Conservation (phyloP, 1,140 invertebrate genomes). For the Acromyrmex heyeri region DNA sequence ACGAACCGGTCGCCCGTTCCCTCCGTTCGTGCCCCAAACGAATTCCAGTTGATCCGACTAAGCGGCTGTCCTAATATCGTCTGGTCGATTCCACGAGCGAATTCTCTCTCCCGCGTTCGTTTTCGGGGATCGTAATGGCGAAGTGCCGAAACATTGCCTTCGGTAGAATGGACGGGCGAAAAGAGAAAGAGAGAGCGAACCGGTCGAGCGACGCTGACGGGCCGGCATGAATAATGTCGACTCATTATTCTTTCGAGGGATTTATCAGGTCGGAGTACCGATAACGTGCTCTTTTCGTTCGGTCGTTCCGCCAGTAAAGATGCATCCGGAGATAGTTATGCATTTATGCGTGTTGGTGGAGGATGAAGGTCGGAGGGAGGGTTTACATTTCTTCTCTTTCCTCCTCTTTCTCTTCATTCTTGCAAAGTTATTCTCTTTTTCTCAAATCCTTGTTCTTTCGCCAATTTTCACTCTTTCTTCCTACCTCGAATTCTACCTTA, state of each 20-base stretch:
- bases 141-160: constrained; percentile 69
- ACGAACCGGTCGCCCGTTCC: constrained; percentile 46
- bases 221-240: constrained; percentile 81
- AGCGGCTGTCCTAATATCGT: constrained; percentile 73
- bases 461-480: constrained; percentile 39
- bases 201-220: constrained; percentile 78
- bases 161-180: constrained; percentile 49
- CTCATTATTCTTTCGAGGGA: constrained; percentile 83
- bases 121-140: constrained; percentile 71
- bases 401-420: not conserved
- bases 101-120: constrained; percentile 57
- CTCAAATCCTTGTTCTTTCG: not conserved
- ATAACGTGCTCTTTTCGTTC: constrained; percentile 81
- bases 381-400: constrained; percentile 35
- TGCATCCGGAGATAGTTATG: constrained; percentile 79
- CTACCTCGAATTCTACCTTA: constrained; percentile 15
- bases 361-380: constrained; percentile 58
- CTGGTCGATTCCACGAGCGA: constrained; percentile 62
- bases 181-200: constrained; percentile 60
- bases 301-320: constrained; percentile 78
- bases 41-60: constrained; percentile 75
- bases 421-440: not conserved
- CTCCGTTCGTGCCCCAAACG: constrained; percentile 50
- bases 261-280: constrained; percentile 82
- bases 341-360: constrained; percentile 79